Percentiles rank a stretch among this genome's conserved stretches.
These are phyloP conservation scores for Lamprotornis superbus DNA, from an alignment of 2,113 vertebrate genomes.

Conservation along the genomic window DNA sequence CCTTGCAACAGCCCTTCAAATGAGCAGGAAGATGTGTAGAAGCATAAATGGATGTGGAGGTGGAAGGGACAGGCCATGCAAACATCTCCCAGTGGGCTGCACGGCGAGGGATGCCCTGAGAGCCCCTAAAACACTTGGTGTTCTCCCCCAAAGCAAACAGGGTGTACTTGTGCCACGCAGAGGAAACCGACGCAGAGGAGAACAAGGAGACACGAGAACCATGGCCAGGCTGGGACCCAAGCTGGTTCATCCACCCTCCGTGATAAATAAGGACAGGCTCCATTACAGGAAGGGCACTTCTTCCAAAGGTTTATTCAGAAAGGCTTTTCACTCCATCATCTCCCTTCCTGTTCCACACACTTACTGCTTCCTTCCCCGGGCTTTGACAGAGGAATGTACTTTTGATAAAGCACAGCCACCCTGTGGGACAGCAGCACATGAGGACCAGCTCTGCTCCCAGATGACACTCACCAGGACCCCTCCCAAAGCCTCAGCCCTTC, in stretches of 20 bases:
- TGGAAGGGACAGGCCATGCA: fast-evolving
- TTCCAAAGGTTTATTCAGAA: background rate
- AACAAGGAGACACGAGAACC: fast-evolving
- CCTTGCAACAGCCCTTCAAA: background rate
- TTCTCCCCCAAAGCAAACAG: fast-evolving
- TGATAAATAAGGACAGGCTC: background rate
- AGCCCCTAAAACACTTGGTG: background rate
- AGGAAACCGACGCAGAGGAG: background rate
- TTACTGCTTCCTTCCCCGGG: background rate
- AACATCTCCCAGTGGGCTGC: background rate
- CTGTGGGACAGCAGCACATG: fast-evolving
- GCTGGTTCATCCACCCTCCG: background rate
- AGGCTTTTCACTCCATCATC: background rate
- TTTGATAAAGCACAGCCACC: background rate
- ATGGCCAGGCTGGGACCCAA: fast-evolving
- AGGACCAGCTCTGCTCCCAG: background rate
- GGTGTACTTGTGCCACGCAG: fast-evolving
- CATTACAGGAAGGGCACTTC: background rate
- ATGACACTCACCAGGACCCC: background rate
- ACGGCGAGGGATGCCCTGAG: background rate
- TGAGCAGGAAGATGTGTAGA: background rate
- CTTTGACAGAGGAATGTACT: background rate
- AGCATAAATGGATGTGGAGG: background rate
- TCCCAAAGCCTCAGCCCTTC: background rate
- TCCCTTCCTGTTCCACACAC: background rate